These are phyloP conservation scores for Andrena cerasifolii DNA, from an alignment of 1,140 invertebrate genomes.

Conservation along the genomic window DNA sequence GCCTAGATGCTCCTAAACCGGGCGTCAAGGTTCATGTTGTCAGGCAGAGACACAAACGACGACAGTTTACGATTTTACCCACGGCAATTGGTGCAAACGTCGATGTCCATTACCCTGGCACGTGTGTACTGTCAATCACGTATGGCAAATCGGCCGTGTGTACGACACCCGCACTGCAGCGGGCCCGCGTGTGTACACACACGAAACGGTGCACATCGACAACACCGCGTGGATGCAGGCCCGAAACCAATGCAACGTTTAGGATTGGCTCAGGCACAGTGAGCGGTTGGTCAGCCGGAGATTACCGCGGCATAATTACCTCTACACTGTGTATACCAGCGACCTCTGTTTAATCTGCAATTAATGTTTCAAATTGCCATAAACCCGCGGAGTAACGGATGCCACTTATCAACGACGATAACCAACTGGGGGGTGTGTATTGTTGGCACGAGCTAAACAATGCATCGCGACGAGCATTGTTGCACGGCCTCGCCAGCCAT, in stretches of 20 bases:
- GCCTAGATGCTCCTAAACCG: constrained; percentile 33
- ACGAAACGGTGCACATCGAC: constrained; percentile 56
- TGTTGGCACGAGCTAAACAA: constrained; percentile 37
- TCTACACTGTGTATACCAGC: constrained; percentile 67
- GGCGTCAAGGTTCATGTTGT: constrained; percentile 39
- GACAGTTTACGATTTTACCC: constrained; percentile 52
- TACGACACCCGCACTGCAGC: constrained; percentile 38
- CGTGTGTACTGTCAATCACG: constrained; percentile 63
- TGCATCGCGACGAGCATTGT: constrained; percentile 27
- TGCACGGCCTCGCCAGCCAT: background rate
- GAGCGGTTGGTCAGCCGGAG: constrained; percentile 77
- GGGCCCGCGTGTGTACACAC: constrained; percentile 58
- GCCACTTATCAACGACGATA: constrained; percentile 77
- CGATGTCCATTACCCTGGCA: constrained; percentile 50
- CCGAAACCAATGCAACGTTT: constrained; percentile 72
- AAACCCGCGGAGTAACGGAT: constrained; percentile 76
- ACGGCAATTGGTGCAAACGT: constrained; percentile 42
- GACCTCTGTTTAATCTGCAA: constrained; percentile 80
- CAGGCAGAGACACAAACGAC: constrained; percentile 29
- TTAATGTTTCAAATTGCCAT: constrained; percentile 81
- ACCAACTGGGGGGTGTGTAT: constrained; percentile 51
- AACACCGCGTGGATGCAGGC: constrained; percentile 64
- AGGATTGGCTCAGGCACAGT: constrained; percentile 61
- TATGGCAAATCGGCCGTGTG: constrained; percentile 51
- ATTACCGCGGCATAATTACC: constrained; percentile 80